phyloP scores from a whole-genome alignment of 2,888 invertebrate species.

The Parapristionchus giblindavisi region DNA sequence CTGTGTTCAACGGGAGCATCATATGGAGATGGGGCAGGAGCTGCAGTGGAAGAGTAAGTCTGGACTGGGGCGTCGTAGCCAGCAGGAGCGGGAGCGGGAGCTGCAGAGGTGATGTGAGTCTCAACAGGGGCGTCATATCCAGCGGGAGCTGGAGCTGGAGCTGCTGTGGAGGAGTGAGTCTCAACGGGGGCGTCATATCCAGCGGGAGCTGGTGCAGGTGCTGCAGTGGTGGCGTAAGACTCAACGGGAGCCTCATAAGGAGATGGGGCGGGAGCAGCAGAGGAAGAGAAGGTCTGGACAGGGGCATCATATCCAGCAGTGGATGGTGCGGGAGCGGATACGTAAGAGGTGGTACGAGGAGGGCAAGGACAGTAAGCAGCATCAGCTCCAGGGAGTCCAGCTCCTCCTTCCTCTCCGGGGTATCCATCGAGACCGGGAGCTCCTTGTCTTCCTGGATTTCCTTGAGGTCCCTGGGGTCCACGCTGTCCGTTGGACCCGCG shows the following conservation, averaged over 20 bases:
- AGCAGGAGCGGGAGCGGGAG: too few relatives aligned
- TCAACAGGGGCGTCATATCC: too few relatives aligned
- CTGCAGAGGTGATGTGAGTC: too few relatives aligned
- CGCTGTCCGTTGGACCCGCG: constrained; percentile 52
- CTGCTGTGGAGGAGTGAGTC: too few relatives aligned
- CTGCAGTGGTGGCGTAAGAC: neutral
- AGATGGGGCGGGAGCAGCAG: constrained; percentile 16
- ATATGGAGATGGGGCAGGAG: too few relatives aligned
- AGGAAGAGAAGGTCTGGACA: constrained; percentile 10
- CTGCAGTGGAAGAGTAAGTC: too few relatives aligned
- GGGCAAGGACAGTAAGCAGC: constrained; percentile 38
- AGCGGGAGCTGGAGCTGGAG: too few relatives aligned
- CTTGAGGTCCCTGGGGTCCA: constrained; percentile 54
- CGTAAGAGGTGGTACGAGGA: constrained; percentile 23
- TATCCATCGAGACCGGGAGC: constrained; percentile 56
- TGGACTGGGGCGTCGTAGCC: too few relatives aligned
- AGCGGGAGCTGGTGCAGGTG: constrained; percentile 15
- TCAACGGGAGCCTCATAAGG: constrained; percentile 21
- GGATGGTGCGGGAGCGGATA: constrained; percentile 11
- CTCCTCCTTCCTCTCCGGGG: constrained; percentile 49
- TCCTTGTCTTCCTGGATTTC: constrained; percentile 56
- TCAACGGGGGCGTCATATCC: constrained; percentile 26
- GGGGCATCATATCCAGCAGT: constrained; percentile 16
- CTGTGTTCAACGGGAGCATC: too few relatives aligned
- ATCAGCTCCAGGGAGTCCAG: constrained; percentile 46